A percentile compares a stretch with the other conserved stretches of the same genome.
phyloP scores from a whole-genome alignment of 1,140 invertebrate species.

The Drosophila willistoni region DNA sequence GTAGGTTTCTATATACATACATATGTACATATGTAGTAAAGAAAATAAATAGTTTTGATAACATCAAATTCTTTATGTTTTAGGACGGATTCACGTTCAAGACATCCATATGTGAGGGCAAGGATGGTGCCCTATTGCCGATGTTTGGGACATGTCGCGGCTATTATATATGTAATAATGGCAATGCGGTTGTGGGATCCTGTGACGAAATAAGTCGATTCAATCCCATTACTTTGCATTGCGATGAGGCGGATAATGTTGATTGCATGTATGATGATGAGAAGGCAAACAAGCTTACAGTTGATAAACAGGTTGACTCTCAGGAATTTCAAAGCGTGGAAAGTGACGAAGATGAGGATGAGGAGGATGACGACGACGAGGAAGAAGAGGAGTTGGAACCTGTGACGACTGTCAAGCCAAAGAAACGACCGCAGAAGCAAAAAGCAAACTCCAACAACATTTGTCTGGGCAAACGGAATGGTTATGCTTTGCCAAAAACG shows the following conservation, averaged over 20 bases:
- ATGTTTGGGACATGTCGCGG: slow-evolving; percentile 69
- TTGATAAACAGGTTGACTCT: slow-evolving; percentile 4
- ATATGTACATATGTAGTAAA: too few species aligned
- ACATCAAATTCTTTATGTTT: neutral
- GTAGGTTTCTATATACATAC: slow-evolving; percentile 21
- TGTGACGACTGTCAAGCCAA: slow-evolving; percentile 15
- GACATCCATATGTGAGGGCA: slow-evolving; percentile 58
- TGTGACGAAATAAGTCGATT: slow-evolving; percentile 59
- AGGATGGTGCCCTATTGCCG: slow-evolving; percentile 62
- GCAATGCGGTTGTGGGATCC: slow-evolving; percentile 62
- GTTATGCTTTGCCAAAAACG: slow-evolving; percentile 42
- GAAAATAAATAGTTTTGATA: neutral
- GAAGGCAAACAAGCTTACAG: neutral
- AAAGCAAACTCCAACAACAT: slow-evolving; percentile 12
- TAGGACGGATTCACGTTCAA: slow-evolving; percentile 53
- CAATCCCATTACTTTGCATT: slow-evolving; percentile 53
- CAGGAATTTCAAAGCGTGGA: slow-evolving; percentile 5
- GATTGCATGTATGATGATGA: slow-evolving; percentile 52
- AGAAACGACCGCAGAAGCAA: slow-evolving; percentile 20
- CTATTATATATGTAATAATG: slow-evolving; percentile 70
- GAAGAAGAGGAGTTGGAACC: slow-evolving; percentile 16
- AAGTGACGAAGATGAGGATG: slow-evolving; percentile 41
- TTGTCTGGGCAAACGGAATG: slow-evolving; percentile 53
- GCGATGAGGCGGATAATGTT: slow-evolving; percentile 57
- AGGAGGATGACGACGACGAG: slow-evolving; percentile 15